Conservation (phyloP, 2,113 vertebrate species). For the Ictalurus punctatus region DNA sequence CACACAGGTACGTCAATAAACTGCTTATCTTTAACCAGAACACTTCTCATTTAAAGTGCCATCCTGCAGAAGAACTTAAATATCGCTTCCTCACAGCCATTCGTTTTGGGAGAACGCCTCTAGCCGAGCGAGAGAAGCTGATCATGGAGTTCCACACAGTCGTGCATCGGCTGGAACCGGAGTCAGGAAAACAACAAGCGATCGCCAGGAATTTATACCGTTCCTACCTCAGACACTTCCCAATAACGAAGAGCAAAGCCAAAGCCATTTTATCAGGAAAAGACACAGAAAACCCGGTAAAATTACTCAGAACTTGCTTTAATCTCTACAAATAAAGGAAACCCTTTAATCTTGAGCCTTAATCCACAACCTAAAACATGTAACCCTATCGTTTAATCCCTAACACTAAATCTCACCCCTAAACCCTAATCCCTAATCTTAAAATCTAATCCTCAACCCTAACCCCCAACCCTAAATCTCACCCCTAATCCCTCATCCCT, state of each 20-base stretch:
- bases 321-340: not conserved
- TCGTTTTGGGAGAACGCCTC: constrained; percentile 84
- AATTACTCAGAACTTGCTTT: not conserved
- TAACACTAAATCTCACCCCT: not conserved
- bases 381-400: not conserved
- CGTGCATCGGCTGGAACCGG: constrained; percentile 75
- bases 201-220: constrained; percentile 81
- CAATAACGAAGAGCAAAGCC: constrained; percentile 83
- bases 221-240: constrained; percentile 84
- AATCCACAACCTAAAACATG: not conserved
- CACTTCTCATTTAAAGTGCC: not conserved
- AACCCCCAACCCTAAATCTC: not conserved
- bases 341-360: not conserved
- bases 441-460: not conserved
- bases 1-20: constrained; percentile 73
- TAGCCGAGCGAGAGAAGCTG: constrained; percentile 83
- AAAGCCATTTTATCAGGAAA: constrained; percentile 84
- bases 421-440: not conserved
- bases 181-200: constrained; percentile 76
- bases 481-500: not conserved
- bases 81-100: constrained; percentile 70
- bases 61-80: not conserved
- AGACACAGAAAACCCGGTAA: constrained; percentile 81
- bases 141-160: constrained; percentile 80
- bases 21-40: not conserved